Percentiles rank a stretch among this genome's conserved stretches.
phyloP scores from a whole-genome alignment of 2,888 invertebrate species.

The Subacronicta megacephala region DNA sequence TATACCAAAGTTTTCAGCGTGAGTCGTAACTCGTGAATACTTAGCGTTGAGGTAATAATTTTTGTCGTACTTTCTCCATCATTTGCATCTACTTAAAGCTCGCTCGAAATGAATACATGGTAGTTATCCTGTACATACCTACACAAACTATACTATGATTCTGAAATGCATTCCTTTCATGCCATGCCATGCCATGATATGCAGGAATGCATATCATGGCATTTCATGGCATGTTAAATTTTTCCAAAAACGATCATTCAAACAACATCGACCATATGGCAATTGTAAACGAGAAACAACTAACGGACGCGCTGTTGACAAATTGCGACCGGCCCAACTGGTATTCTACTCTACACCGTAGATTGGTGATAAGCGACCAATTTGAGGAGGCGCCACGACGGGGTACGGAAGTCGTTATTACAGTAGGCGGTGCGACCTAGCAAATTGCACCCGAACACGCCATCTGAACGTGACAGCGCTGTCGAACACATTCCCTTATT shows the following conservation, averaged over 20 bases:
- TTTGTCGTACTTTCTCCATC: conserved; percentile 63
- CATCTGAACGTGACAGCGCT: conserved; percentile 88
- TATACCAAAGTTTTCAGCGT: conserved; percentile 83
- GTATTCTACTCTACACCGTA: conserved; percentile 85
- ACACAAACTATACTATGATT: conserved; percentile 1
- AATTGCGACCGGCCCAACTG: conserved; percentile 83
- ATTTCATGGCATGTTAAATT: conserved; percentile 20
- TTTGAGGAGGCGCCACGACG: conserved; percentile 89
- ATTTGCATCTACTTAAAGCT: conserved; percentile 39
- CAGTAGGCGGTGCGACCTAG: conserved; percentile 87
- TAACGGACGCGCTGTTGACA: conserved; percentile 79
- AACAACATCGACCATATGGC: conserved; percentile 50
- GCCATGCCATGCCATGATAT: no score
- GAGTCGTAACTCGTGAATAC: conserved; percentile 75
- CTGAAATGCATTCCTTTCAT: conserved; percentile 6
- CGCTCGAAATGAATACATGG: conserved; percentile 5
- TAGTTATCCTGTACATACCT: no score
- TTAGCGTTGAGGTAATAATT: conserved; percentile 73
- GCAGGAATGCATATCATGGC: no score
- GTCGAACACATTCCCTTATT: conserved; percentile 88
- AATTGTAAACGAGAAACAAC: conserved; percentile 76
- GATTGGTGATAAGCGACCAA: conserved; percentile 90
- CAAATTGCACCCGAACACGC: conserved; percentile 88
- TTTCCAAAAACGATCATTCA: conserved; percentile 48
- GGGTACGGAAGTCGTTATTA: conserved; percentile 89